These are phyloP conservation scores for Goniozus legneri DNA, from an alignment of 1,140 invertebrate genomes.

Conservation along the genomic window DNA sequence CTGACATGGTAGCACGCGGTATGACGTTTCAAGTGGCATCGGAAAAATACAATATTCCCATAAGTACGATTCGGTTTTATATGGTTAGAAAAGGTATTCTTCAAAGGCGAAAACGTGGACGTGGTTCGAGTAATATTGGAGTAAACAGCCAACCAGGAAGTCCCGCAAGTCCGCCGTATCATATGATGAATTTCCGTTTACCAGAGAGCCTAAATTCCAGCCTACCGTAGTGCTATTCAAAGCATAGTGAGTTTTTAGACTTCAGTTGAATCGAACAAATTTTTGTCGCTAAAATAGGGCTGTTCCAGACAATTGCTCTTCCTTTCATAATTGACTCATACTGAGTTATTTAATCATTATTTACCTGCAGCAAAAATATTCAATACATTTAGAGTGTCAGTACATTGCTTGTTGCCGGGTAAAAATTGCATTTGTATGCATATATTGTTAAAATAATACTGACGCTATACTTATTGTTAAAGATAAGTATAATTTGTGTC, in stretches of 20 bases:
- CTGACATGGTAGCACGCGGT: slow-evolving; percentile 73
- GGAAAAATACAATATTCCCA: slow-evolving; percentile 79
- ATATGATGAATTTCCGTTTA: slow-evolving; percentile 72
- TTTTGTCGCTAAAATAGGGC: slow-evolving; percentile 34
- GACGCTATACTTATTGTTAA: slow-evolving; percentile 15
- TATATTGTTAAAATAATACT: slow-evolving; percentile 18
- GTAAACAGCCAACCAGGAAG: slow-evolving; percentile 53
- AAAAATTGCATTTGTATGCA: slow-evolving; percentile 16
- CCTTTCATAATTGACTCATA: slow-evolving; percentile 17
- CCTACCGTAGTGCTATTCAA: slow-evolving; percentile 49
- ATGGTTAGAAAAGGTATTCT: slow-evolving; percentile 79
- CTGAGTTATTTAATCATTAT: slow-evolving; percentile 7
- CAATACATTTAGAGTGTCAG: slow-evolving; percentile 6
- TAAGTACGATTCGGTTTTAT: slow-evolving; percentile 79
- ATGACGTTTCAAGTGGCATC: slow-evolving; percentile 80
- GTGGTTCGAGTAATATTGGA: slow-evolving; percentile 47
- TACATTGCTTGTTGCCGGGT: not conserved
- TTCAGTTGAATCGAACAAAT: slow-evolving; percentile 37
- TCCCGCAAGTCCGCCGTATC: slow-evolving; percentile 64
- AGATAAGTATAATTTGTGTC: slow-evolving; percentile 28
- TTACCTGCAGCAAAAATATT: slow-evolving; percentile 2
- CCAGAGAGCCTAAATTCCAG: slow-evolving; percentile 57
- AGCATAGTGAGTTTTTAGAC: slow-evolving; percentile 41
- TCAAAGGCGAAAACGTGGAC: slow-evolving; percentile 68
- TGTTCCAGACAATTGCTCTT: slow-evolving; percentile 37